These are phyloP conservation scores for chimpanzee (Pan troglodytes) DNA, from an alignment of 2,113 vertebrate genomes.

Conservation along the genomic window NHGRI_mPanTro3-v2.1_pri NC_072409.2:16523501-16524000, in stretches of 20 bases:
- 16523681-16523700: neutral
- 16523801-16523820: neutral
- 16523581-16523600: slow-evolving; percentile 3
- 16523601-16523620: neutral
- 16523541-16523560: neutral
- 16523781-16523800: neutral
- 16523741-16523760: neutral
- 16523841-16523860: neutral
- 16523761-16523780: neutral
- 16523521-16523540: neutral
- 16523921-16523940: neutral
- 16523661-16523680: neutral
- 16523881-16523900: neutral
- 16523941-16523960: neutral
- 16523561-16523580: neutral
- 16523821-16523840: neutral
- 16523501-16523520: neutral
- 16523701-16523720: rapidly evolving
- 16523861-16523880: neutral
- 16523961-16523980: neutral
- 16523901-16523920: neutral
- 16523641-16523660: neutral
- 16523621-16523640: neutral
- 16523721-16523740: neutral
- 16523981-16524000: neutral